Evolutionary conservation across 2,888 invertebrate species (phyloP).

Genomic region (Exocentrus adspersus): DNA sequence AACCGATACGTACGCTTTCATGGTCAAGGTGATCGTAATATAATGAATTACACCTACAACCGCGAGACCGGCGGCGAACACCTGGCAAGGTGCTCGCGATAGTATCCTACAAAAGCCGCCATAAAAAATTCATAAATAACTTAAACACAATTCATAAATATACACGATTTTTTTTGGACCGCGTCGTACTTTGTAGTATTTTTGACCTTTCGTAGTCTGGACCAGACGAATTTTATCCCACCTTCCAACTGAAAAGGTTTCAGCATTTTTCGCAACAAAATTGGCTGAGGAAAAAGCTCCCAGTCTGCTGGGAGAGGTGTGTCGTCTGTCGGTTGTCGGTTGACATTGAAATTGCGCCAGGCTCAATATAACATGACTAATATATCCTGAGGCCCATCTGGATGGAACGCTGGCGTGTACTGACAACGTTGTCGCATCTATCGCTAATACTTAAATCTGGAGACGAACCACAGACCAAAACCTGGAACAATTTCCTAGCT

Average conservation of each 20-base stretch:
- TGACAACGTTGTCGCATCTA: constrained; percentile 29
- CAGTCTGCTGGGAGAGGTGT: constrained; percentile 45
- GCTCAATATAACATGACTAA: constrained; percentile 63
- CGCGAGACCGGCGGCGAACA: too few relatives aligned
- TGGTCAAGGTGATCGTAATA: neutral
- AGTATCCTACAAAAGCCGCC: neutral
- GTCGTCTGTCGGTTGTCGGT: constrained; percentile 52
- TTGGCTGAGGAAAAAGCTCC: constrained; percentile 13
- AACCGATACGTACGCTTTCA: too few relatives aligned
- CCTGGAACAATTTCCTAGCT: too few relatives aligned
- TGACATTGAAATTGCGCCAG: constrained; percentile 63
- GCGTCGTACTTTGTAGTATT: constrained; percentile 2
- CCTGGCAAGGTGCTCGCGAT: neutral
- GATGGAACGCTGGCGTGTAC: constrained; percentile 47
- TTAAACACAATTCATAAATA: constrained; percentile 6
- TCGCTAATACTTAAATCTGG: neutral
- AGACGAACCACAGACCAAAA: neutral
- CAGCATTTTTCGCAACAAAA: constrained; percentile 23
- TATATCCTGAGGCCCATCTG: constrained; percentile 62
- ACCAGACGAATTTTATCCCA: constrained; percentile 15
- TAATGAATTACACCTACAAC: neutral
- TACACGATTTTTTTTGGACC: constrained; percentile 10
- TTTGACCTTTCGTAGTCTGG: constrained; percentile 8
- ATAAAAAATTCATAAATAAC: constrained; percentile 14
- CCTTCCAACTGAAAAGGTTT: too few relatives aligned